A percentile compares a stretch with the other conserved stretches of the same genome.
Conservation (phyloP, 2,888 invertebrate species). For the Galerucella nymphaeae region DNA sequence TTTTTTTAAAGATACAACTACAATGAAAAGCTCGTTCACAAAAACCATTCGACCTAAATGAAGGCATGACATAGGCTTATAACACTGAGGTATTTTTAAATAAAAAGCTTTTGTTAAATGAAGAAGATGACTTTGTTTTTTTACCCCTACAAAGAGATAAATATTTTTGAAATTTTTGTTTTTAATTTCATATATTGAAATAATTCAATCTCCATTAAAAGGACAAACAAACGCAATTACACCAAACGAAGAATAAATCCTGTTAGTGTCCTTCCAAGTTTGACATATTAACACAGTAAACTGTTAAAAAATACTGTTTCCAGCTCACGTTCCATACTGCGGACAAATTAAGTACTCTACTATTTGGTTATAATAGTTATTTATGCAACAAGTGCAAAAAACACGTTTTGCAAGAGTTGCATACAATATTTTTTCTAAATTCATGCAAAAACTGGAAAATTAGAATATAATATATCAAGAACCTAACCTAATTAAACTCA, state of each 20-base stretch:
- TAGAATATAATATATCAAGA: too few species aligned
- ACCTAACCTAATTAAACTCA: too few species aligned
- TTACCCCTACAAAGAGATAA: not conserved
- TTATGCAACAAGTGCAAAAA: too few species aligned
- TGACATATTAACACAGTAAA: constrained; percentile 45
- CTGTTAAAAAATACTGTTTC: too few species aligned
- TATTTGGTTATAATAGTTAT: too few species aligned
- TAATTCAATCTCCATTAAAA: constrained; percentile 15
- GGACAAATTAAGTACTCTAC: too few species aligned
- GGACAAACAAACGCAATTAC: constrained; percentile 30
- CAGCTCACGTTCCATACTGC: too few species aligned
- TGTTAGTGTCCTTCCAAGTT: constrained; percentile 39
- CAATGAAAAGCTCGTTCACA: constrained; percentile 29
- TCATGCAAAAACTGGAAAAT: too few species aligned
- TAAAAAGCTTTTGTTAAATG: too few species aligned
- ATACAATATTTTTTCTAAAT: too few species aligned
- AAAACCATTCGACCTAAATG: not conserved
- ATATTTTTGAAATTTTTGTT: not conserved
- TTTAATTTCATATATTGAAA: not conserved
- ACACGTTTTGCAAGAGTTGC: too few species aligned
- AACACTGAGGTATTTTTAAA: not conserved
- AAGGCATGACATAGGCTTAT: not conserved
- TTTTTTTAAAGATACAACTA: constrained; percentile 27
- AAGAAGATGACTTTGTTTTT: not conserved
- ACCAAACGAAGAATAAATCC: constrained; percentile 36